Evolutionary conservation across 1,140 invertebrate genomes (phyloP), one percentile per base, ranked within the genome.

Genomic region (Meteorus sp.): DNA sequence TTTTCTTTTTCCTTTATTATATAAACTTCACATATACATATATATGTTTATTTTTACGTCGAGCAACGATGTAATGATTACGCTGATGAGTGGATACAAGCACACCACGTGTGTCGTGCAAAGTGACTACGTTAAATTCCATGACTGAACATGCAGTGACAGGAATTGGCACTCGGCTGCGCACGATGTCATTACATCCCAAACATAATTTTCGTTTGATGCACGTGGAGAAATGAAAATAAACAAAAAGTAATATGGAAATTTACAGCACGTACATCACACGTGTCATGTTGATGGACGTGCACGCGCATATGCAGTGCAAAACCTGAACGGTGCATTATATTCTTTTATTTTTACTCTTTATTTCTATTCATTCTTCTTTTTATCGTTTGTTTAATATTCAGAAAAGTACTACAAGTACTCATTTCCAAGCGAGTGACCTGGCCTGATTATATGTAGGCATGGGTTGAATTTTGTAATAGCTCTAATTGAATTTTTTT

Each of bases 271-370:
- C 7, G 23, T 47, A 23, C 23, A 20, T 27, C 44, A 22, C 44
- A 22, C 22, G 44, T 47, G 44, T 47, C 44, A 47, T 47, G 44
- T 47, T 47, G 44, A 47, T 47, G 25, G n/a, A n/a, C n/a, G n/a
- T n/a, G n/a, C n/a, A n/a, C n/a, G n/a, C n/a, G n/a, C n/a, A n/a
- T 9, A 47, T 13, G 44, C 44, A 22, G 44, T 27, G 44, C 44
- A 47, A 47, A 22, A 19, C 44, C 25, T 47, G 22, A 47, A 47
- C 44, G 44, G 19, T 43, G 9, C 15, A 17, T 43, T 39, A 7
- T 39, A 8, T n/a, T 5, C 19, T 43, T 43, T 39, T 39, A 39
- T 39, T 47, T 47, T 25, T 47, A 22, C 9, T 35, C 33, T 35
- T 35, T 11, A n/a, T 11, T 35, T 13, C 2, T 35, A 3, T 35